Base-by-base conservation (phyloP, 2,797 vertebrate genomes). In the Toxotes lorentzi region DNA sequence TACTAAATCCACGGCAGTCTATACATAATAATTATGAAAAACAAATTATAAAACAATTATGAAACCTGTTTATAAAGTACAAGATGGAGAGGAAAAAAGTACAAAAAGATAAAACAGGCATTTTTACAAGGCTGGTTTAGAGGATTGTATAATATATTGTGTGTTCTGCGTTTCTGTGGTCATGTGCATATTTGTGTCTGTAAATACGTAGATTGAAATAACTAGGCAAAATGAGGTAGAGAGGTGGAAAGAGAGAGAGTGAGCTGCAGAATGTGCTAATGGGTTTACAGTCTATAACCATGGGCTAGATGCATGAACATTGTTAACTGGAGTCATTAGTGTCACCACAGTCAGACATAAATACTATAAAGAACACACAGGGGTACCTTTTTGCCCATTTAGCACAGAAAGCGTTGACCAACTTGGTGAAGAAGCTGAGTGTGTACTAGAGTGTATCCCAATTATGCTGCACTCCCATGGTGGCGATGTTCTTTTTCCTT, bases 321-420 rank as follows among this genome's bases (percentile, higher is more conserved):
- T 77, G 74, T 88, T 90, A 89, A 83, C 78, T 59, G 30, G 7
- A 79, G 75, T 76, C 86, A 86, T 91, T 88, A 89, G 73, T 83
- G 86, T 86, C 87, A 77, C 61, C 64, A 66, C 63, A 64, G 69
- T 67, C 45, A 62, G 77, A 78, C 75, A 85, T 81, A 88, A 88
- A 81, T 68, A 58, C 61, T 78, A 54, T 51, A 86, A 88, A 89
- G 67, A 85, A 88, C 80, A 53, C 82, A 85, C 75, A 83, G 64
- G 82, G 84, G 83, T 61, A 72, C 64, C 34, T 57, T 78, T 86
- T 70, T 66, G 32, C 23, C 78, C 78, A 87, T 83, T 91, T 89
- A 87, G 73, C 56, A 43, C 64, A 73, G 59, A 83, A 77, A 77
- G 82, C 68, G 77, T 76, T 82, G 88, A 78, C 76, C 69, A 70